phyloP scores from a whole-genome alignment of 37 sponge, comb jelly and placozoan species.

The Haliclona indistincta region DNA sequence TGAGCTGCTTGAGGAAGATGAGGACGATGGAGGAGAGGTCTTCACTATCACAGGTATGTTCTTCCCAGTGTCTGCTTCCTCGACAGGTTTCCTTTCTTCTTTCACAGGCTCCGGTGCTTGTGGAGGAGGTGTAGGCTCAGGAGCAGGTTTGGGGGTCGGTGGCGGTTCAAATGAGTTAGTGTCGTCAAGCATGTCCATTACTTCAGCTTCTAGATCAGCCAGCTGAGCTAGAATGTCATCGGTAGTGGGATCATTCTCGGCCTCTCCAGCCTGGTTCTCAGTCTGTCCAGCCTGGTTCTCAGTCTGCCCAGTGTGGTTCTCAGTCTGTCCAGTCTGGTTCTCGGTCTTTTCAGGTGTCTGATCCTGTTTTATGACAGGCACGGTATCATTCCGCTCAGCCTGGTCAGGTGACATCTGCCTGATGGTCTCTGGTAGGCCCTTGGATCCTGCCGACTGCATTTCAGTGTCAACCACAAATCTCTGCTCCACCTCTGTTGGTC shows the following conservation, averaged over 20 bases:
- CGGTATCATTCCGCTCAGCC: not conserved
- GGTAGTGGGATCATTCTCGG: not conserved
- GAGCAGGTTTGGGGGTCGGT: not conserved
- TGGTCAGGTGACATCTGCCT: not conserved
- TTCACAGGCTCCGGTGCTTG: not conserved
- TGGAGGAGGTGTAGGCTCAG: not conserved
- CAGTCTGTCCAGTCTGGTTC: not conserved
- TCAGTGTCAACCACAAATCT: too few relatives aligned
- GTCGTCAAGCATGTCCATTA: constrained; percentile 22
- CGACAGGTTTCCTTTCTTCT: too few relatives aligned
- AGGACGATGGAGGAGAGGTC: too few relatives aligned
- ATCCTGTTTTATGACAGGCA: not conserved
- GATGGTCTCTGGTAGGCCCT: not conserved
- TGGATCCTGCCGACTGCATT: too few relatives aligned
- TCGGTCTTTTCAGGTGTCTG: not conserved
- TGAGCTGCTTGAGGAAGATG: too few relatives aligned
- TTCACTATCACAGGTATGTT: too few relatives aligned
- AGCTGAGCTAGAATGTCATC: constrained; percentile 27
- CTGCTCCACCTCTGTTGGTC: too few relatives aligned
- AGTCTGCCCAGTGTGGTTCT: not conserved
- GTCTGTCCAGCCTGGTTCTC: not conserved
- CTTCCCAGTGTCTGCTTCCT: too few relatives aligned
- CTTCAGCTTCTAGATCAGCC: constrained; percentile 37
- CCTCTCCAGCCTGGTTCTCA: not conserved
- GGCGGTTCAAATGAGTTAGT: not conserved